phyloP scores from a whole-genome alignment of 2,797 vertebrate species.

The Sebastes oblongus region DNA sequence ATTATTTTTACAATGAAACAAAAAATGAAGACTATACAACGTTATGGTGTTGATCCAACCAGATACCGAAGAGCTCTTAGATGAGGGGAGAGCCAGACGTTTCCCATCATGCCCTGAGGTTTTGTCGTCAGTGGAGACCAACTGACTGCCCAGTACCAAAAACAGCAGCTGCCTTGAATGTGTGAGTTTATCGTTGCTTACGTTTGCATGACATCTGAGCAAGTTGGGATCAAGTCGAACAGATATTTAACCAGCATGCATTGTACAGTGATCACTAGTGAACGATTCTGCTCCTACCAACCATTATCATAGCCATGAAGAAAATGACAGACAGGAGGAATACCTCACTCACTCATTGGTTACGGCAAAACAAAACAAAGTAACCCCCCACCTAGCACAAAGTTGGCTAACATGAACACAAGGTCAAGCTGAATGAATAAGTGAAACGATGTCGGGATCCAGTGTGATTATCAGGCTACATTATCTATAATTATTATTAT shows the following conservation, averaged over 20 bases:
- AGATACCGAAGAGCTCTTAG: neutral
- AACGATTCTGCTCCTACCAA: too few species aligned
- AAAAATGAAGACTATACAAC: neutral
- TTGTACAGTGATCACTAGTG: neutral
- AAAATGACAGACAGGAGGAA: too few species aligned
- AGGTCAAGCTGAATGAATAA: too few species aligned
- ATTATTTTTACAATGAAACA: neutral
- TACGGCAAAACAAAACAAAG: neutral
- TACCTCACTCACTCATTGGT: neutral
- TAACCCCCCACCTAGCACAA: too few species aligned
- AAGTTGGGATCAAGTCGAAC: neutral
- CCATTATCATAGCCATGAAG: too few species aligned
- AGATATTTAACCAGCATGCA: neutral
- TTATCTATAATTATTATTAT: too few species aligned
- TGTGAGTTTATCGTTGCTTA: neutral
- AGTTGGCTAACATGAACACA: too few species aligned
- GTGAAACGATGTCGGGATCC: too few species aligned
- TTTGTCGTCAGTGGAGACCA: neutral
- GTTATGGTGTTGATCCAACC: neutral
- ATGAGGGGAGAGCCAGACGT: neutral
- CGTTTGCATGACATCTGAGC: neutral
- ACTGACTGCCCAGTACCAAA: neutral
- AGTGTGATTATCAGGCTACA: too few species aligned
- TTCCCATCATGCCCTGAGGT: neutral
- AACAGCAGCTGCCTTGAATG: neutral